Evolutionary conservation across 2,113 vertebrate species (phyloP).

Genomic region (Salvelinus sp.): DNA sequence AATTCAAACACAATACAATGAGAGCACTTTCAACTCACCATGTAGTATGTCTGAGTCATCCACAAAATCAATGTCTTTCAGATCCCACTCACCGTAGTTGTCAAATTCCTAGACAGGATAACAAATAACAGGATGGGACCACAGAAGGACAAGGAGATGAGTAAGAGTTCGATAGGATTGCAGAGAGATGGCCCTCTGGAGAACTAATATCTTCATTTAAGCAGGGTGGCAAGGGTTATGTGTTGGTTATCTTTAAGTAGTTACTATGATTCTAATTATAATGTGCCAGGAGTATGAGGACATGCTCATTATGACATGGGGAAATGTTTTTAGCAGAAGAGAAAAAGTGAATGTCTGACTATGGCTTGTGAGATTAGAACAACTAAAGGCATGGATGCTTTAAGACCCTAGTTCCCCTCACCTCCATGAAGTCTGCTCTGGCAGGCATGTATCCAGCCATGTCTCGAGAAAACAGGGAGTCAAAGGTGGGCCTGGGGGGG

Average conservation of each 20-base stretch:
- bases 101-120: constrained; percentile 88
- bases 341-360: constrained; percentile 82
- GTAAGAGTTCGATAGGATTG: background rate
- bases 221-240: too few relatives aligned
- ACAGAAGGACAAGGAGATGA: background rate
- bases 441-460: constrained; percentile 99
- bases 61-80: constrained; percentile 99
- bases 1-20: background rate
- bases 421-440: constrained; percentile 97
- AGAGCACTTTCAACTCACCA: constrained; percentile 72
- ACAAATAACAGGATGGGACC: background rate
- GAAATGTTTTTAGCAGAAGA: too few relatives aligned
- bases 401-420: constrained; percentile 51
- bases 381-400: background rate
- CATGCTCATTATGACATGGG: background rate
- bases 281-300: background rate
- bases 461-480: constrained; percentile 92
- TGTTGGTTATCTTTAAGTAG: too few relatives aligned
- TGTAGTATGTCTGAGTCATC: constrained; percentile 97
- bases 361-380: background rate
- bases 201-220: too few relatives aligned
- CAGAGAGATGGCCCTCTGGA: too few relatives aligned
- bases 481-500: constrained; percentile 92
- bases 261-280: too few relatives aligned
- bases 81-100: constrained; percentile 99